A percentile compares a stretch with the other conserved stretches of the same genome.
Evolutionary conservation across 2,888 invertebrate species (phyloP).

Genomic region (Deilephila elpenor): DNA sequence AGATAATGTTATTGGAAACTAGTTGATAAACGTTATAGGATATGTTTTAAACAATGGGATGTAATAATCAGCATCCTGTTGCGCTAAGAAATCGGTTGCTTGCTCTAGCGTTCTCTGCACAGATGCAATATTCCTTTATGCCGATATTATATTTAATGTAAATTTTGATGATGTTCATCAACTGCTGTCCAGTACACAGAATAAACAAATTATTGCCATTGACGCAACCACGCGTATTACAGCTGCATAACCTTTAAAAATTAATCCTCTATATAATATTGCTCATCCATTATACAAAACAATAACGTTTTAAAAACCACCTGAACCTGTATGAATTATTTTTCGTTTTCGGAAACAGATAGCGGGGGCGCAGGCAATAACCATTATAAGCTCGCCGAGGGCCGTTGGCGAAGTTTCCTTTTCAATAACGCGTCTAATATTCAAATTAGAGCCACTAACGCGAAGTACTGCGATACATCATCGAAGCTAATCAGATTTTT

Average conservation of each 20-base stretch:
- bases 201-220: too few species aligned
- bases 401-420: constrained; percentile 80
- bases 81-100: too few species aligned
- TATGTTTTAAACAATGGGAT: too few species aligned
- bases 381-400: constrained; percentile 80
- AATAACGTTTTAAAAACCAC: constrained; percentile 43
- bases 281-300: constrained; percentile 11
- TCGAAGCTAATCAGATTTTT: constrained; percentile 61
- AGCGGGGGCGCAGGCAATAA: constrained; percentile 75
- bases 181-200: too few species aligned
- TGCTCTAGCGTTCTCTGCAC: too few species aligned
- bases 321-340: constrained; percentile 52
- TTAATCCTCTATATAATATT: background rate
- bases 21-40: too few species aligned
- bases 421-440: constrained; percentile 85
- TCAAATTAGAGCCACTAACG: constrained; percentile 82
- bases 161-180: too few species aligned
- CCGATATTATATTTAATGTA: too few species aligned
- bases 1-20: background rate
- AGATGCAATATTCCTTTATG: too few species aligned
- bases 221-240: background rate
- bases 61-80: too few species aligned
- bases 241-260: constrained; percentile 4
- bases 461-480: constrained; percentile 81
- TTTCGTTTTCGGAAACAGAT: constrained; percentile 54